Percentiles rank a stretch among this genome's conserved stretches.
Evolutionary conservation across 2,888 invertebrate genomes (phyloP).

Genomic region (Leucoptera coffeella): DNA sequence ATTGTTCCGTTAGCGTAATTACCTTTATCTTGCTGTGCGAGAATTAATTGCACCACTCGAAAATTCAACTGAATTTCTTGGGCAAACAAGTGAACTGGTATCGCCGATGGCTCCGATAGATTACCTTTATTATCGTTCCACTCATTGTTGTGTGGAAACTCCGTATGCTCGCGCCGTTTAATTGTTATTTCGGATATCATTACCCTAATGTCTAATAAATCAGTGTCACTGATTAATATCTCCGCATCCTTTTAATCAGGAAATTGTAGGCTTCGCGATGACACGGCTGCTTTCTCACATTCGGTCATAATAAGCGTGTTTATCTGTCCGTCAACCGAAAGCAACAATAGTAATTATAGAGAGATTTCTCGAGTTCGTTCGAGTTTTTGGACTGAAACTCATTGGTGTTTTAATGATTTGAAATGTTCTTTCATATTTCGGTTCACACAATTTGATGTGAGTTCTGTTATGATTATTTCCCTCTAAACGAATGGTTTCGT

Average conservation of each 20-base stretch:
- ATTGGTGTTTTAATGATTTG: conserved; percentile 12
- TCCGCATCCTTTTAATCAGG: not conserved
- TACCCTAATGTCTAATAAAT: conserved; percentile 3
- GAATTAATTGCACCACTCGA: conserved; percentile 11
- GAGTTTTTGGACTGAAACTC: conserved; percentile 9
- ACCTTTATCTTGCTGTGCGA: conserved; percentile 3
- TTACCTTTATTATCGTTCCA: conserved; percentile 14
- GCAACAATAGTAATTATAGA: conserved; percentile 13
- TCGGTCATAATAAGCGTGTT: conserved; percentile 6
- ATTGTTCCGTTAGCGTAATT: conserved; percentile 4
- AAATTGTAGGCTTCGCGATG: not conserved
- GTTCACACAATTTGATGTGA: conserved; percentile 17
- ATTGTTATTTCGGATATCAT: not conserved
- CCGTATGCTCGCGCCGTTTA: not conserved
- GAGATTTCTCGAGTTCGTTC: conserved; percentile 10
- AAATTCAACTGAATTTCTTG: conserved; percentile 11
- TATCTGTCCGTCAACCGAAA: conserved; percentile 3
- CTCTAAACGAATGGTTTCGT: conserved; percentile 18
- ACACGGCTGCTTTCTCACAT: conserved; percentile 11
- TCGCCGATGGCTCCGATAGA: conserved; percentile 16
- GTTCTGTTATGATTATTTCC: too few relatives aligned
- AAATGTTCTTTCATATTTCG: conserved; percentile 12
- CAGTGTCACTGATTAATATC: conserved; percentile 4
- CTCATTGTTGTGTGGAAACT: conserved; percentile 11
- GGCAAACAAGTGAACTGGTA: conserved; percentile 6